phyloP scores from a whole-genome alignment of 1,140 invertebrate species.

The Drosophila albomicans region DNA sequence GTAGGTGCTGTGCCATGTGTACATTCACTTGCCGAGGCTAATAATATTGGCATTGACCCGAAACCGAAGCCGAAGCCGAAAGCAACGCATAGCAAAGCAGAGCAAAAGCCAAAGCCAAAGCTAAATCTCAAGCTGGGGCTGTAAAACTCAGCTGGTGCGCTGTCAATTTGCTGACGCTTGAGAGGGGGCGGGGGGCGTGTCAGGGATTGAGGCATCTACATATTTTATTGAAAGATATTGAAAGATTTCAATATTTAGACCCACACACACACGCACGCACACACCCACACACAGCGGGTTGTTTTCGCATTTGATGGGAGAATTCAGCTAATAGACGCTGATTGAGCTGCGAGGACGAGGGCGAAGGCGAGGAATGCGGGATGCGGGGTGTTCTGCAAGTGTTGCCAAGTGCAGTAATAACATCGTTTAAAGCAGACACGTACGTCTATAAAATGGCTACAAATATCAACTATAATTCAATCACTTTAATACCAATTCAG shows the following conservation, averaged over 20 bases:
- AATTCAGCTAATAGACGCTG: slow-evolving; percentile 11
- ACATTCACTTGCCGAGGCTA: slow-evolving; percentile 45
- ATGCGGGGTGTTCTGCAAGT: no score
- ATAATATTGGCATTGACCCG: slow-evolving; percentile 82
- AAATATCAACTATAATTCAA: slow-evolving; percentile 7
- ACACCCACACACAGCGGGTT: slow-evolving; percentile 1
- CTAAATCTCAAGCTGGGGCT: slow-evolving; percentile 44
- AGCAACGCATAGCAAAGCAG: no score
- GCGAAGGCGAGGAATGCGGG: no score
- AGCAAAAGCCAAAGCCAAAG: neutral
- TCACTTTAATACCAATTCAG: neutral
- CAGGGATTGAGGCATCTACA: slow-evolving; percentile 69
- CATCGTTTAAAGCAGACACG: slow-evolving; percentile 22
- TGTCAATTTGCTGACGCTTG: slow-evolving; percentile 68
- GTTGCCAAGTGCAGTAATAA: neutral
- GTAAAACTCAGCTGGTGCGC: slow-evolving; percentile 78
- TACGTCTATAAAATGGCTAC: neutral
- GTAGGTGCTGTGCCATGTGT: slow-evolving; percentile 15
- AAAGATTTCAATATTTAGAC: slow-evolving; percentile 77
- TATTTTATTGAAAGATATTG: slow-evolving; percentile 84
- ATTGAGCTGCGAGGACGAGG: slow-evolving; percentile 5
- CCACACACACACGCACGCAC: slow-evolving; percentile 27
- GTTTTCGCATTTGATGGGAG: neutral
- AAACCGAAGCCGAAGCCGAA: slow-evolving; percentile 31
- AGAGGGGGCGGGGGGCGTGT: neutral